Conservation (phyloP, 2,113 vertebrate genomes). For the Tragelaphus strepsiceros region DNA sequence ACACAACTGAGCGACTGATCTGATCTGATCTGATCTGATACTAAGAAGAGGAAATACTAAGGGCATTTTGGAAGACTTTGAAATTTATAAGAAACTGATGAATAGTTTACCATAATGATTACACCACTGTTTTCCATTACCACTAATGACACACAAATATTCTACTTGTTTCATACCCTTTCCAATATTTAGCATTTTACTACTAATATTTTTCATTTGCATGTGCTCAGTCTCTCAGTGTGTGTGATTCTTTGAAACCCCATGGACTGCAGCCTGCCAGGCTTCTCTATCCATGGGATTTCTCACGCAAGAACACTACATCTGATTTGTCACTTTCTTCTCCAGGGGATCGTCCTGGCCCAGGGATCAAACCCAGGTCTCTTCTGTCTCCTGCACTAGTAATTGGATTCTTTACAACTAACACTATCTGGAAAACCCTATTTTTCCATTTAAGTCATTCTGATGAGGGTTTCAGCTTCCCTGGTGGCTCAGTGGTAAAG, state of each 20-base stretch:
- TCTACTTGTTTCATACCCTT: not conserved
- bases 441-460: not conserved
- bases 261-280: not conserved
- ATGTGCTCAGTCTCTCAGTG: not conserved
- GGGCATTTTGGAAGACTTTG: not conserved
- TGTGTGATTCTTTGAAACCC: not conserved
- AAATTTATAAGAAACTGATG: not conserved
- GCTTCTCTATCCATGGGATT: not conserved
- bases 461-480: not conserved
- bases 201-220: not conserved
- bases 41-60: not conserved
- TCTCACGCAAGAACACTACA: not conserved
- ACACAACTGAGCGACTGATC: too few relatives aligned
- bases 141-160: not conserved
- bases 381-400: not conserved
- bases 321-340: not conserved
- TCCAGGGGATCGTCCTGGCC: not conserved
- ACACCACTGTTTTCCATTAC: not conserved
- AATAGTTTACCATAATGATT: not conserved
- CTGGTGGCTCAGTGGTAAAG: not conserved
- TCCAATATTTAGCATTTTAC: not conserved
- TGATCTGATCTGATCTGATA: too few relatives aligned
- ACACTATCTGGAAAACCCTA: not conserved
- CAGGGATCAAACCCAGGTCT: not conserved
- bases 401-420: not conserved